Evolutionary conservation across 1,140 invertebrate species (phyloP), one percentile per base, ranked within the genome.

Genomic region (Sesamia nonagrioides): DNA sequence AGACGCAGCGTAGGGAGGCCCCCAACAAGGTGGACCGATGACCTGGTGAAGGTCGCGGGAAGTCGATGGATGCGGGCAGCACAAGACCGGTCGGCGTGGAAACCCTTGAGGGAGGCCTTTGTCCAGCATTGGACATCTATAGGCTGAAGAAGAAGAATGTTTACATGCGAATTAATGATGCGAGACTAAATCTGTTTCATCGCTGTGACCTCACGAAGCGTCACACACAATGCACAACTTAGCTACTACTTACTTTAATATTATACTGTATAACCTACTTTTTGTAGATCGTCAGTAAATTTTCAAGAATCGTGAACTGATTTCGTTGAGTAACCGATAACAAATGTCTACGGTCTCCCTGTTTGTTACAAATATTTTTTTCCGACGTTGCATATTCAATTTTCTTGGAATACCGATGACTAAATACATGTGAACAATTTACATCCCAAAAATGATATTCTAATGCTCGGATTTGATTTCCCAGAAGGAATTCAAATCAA

Each of bases 361-460:
- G 5, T 9, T 15, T 7, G 9, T 18, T 42, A 40, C 61, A 52
- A 61, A 63, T 27, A 42, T 37, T 58, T n/a, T 76, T 76, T 63
- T 52, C 17, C 27, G 69, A 82, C 79, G 13, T 27, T 48, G 15
- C 66, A 69, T 56, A 74, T 21, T 78, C 54, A n/a, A 27, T 21
- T 61, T 82, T 78, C 80, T 58, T 9, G 17, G 74, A 82, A 82
- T 35, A n/a, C n/a, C 6, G 21, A 66, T 83, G 79, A 83, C 79
- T 83, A 83, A 78, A 15, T 69, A 42, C 61, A 66, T 42, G 61
- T 42, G 61, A 66, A 66, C 37, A 66, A 42, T 21, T 80, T 75
- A 42, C 48, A 80, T 76, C 76, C 71, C 54, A 79, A 83, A 77
- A 69, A 21, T 56, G 4, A 15, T 61, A 83, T 69, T 60, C 63